Percentiles rank a stretch among this genome's conserved stretches.
phyloP scores from a whole-genome alignment of 2,113 vertebrate genomes.

The Crotalus horridus region DNA sequence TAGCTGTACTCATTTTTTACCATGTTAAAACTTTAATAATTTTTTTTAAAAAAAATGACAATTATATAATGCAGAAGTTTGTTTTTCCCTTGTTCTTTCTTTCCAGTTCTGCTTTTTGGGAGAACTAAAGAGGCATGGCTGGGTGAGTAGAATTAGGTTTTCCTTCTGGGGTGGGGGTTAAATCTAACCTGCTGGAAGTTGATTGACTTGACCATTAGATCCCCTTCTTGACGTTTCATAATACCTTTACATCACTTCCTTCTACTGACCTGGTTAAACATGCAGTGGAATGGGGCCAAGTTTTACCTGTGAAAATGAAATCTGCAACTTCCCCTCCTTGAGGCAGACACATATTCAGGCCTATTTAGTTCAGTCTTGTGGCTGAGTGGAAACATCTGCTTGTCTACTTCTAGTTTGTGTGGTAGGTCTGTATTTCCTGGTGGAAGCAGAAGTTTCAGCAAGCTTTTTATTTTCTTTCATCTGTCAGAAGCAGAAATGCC shows the following conservation, averaged over 20 bases:
- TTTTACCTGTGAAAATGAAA: background rate
- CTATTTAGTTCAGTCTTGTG: background rate
- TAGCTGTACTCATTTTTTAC: too few relatives aligned
- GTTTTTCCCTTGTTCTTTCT: background rate
- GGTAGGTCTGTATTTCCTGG: background rate
- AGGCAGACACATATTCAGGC: background rate
- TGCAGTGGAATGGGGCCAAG: background rate
- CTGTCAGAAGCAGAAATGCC: background rate
- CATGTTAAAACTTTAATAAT: too few relatives aligned
- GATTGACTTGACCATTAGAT: background rate
- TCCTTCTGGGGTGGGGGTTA: background rate
- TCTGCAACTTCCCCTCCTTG: background rate
- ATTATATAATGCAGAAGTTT: background rate
- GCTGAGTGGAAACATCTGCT: slow-evolving; percentile 8
- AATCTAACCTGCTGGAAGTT: background rate
- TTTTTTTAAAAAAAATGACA: too few relatives aligned
- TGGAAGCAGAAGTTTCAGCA: slow-evolving; percentile 21
- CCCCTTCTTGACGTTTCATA: background rate
- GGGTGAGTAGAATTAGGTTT: background rate
- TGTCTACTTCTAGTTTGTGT: background rate
- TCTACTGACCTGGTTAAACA: background rate
- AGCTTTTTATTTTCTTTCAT: background rate
- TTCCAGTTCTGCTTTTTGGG: background rate
- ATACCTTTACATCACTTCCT: background rate
- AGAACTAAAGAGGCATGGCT: background rate